Percentiles rank a stretch among this genome's conserved stretches.
Conservation (phyloP, 2,797 vertebrate species). For the Danionella dracula region DNA sequence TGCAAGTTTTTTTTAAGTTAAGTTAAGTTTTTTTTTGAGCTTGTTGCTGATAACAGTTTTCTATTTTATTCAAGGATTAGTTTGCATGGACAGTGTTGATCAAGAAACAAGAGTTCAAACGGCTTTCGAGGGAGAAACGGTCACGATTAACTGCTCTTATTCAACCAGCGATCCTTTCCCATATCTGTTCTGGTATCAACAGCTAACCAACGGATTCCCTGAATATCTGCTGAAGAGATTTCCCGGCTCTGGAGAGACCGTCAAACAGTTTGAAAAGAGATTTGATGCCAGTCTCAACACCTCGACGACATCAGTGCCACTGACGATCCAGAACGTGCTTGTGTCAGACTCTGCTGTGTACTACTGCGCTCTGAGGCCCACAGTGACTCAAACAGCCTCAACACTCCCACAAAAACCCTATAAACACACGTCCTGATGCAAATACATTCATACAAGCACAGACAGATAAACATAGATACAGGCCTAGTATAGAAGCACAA, state of each 20-base stretch:
- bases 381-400: background rate
- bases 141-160: conserved; percentile 33
- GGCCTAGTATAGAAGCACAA: no score
- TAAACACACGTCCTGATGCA: no score
- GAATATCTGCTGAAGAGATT: conserved; percentile 19
- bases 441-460: no score
- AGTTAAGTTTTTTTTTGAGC: no score
- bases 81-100: conserved; percentile 24
- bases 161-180: background rate
- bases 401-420: background rate
- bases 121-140: conserved; percentile 15
- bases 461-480: no score
- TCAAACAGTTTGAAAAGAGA: no score
- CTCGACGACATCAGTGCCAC: no score
- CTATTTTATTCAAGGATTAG: no score
- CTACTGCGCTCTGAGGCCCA: background rate
- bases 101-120: conserved; percentile 19
- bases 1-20: no score
- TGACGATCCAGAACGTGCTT: background rate
- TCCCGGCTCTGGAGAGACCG: no score
- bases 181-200: conserved; percentile 48
- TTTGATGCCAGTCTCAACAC: no score
- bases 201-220: conserved; percentile 16
- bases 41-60: no score
- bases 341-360: conserved; percentile 5